Percentiles rank a stretch among this genome's conserved stretches.
Conservation (phyloP, 2,888 invertebrate species). For the Limnephilus lunatus region DNA sequence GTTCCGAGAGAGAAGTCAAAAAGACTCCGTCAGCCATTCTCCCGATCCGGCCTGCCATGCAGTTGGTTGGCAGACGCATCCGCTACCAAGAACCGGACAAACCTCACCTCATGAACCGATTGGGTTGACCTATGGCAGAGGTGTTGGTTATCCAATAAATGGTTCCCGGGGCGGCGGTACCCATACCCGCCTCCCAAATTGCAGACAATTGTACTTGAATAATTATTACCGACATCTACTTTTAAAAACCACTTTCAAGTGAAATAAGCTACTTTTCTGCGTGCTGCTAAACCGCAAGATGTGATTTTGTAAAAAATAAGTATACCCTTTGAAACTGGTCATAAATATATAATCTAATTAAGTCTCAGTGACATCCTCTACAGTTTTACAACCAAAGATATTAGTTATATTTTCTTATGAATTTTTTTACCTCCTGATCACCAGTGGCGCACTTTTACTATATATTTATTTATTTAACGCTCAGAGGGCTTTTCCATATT, state of each 20-base stretch:
- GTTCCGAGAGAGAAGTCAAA: too few relatives aligned
- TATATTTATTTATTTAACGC: not conserved
- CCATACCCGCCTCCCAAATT: too few relatives aligned
- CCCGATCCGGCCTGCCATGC: too few relatives aligned
- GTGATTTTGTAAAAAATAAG: not conserved
- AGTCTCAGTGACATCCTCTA: not conserved
- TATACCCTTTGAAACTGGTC: not conserved
- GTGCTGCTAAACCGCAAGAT: not conserved
- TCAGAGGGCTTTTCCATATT: too few relatives aligned
- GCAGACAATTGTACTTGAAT: not conserved
- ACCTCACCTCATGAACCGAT: too few relatives aligned
- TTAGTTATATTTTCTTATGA: not conserved
- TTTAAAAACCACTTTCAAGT: too few relatives aligned
- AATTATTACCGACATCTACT: not conserved
- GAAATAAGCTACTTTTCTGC: not conserved
- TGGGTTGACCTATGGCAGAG: too few relatives aligned
- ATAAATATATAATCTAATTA: not conserved
- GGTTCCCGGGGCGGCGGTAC: too few relatives aligned
- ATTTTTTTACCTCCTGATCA: conserved; percentile 8
- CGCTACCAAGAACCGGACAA: too few relatives aligned
- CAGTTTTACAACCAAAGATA: not conserved
- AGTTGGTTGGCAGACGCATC: too few relatives aligned
- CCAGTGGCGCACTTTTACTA: not conserved
- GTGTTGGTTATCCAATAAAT: too few relatives aligned
- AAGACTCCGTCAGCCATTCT: too few relatives aligned